A percentile compares a stretch with the other conserved stretches of the same genome.
phyloP scores from a whole-genome alignment of 2,797 vertebrate species.

The Hoplostethus atlanticus region DNA sequence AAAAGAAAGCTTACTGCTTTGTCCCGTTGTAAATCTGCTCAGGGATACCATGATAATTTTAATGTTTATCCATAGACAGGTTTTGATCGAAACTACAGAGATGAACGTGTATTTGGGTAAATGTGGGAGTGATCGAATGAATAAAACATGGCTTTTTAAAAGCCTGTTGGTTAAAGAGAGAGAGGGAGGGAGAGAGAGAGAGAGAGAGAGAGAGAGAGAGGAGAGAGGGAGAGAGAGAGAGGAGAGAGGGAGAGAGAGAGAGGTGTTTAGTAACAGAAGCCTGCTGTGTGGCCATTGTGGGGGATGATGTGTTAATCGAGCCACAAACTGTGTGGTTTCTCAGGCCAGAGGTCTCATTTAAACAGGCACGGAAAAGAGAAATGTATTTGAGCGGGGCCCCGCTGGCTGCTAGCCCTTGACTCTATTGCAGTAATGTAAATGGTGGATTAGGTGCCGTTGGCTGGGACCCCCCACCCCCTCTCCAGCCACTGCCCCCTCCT shows the following conservation, averaged over 20 bases:
- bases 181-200: not conserved
- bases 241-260: conserved; percentile 10
- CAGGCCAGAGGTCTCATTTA: conserved; percentile 83
- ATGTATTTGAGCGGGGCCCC: conserved; percentile 78
- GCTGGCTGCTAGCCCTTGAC: conserved; percentile 81
- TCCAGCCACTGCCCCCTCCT: conserved; percentile 66
- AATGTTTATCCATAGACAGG: conserved; percentile 63
- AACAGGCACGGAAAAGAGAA: conserved; percentile 75
- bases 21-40: conserved; percentile 30
- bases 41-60: conserved; percentile 52
- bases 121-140: conserved; percentile 77
- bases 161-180: conserved; percentile 51
- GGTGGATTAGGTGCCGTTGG: conserved; percentile 82
- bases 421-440: conserved; percentile 85
- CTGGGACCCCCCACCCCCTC: conserved; percentile 68
- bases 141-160: conserved; percentile 78
- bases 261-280: conserved; percentile 79
- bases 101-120: conserved; percentile 74
- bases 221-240: conserved; percentile 12
- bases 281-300: conserved; percentile 82
- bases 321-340: conserved; percentile 80
- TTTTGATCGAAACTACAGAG: conserved; percentile 71
- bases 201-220: no score
- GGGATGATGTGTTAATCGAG: conserved; percentile 85
- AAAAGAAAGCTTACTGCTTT: conserved; percentile 13